These are phyloP conservation scores for Hippoglossus stenolepis DNA, from an alignment of 2,113 vertebrate genomes.

Conservation along the genomic window DNA sequence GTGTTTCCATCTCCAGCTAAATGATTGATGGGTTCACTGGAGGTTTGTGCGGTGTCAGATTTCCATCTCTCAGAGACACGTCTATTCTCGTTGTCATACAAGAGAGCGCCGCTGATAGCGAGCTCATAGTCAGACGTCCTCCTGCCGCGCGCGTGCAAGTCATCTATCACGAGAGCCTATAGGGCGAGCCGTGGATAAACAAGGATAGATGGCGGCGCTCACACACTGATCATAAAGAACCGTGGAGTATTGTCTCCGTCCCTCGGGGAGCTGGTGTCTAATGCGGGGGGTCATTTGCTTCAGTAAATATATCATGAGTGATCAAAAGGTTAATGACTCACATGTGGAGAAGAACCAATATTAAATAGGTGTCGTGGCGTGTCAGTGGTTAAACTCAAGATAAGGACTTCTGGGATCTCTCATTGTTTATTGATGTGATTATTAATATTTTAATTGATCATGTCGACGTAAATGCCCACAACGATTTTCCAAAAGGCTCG, in stretches of 20 bases:
- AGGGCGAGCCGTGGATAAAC: conserved; percentile 55
- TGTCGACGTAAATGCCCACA: too few relatives aligned
- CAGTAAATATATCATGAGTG: conserved; percentile 19
- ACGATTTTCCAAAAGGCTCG: background rate
- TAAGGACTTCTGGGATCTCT: background rate
- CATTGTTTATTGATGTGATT: background rate
- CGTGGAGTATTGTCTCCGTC: conserved; percentile 35
- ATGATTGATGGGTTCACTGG: conserved; percentile 77
- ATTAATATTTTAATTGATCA: background rate
- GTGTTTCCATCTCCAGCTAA: conserved; percentile 66
- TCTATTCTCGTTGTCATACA: conserved; percentile 74
- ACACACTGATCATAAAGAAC: conserved; percentile 47
- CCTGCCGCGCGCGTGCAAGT: conserved; percentile 33
- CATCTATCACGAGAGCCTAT: conserved; percentile 59
- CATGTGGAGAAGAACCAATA: conserved; percentile 14
- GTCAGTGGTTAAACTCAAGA: conserved; percentile 10
- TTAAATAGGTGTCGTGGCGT: conserved; percentile 1
- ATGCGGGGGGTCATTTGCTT: background rate
- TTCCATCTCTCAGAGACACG: conserved; percentile 78
- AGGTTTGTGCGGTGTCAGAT: conserved; percentile 74
- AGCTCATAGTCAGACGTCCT: conserved; percentile 52
- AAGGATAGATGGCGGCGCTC: conserved; percentile 38
- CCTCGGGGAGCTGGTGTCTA: background rate
- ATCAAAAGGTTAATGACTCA: conserved; percentile 33
- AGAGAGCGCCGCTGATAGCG: conserved; percentile 56